phyloP scores from a whole-genome alignment of 2,888 invertebrate genomes.

The Trachelus iudaicus region DNA sequence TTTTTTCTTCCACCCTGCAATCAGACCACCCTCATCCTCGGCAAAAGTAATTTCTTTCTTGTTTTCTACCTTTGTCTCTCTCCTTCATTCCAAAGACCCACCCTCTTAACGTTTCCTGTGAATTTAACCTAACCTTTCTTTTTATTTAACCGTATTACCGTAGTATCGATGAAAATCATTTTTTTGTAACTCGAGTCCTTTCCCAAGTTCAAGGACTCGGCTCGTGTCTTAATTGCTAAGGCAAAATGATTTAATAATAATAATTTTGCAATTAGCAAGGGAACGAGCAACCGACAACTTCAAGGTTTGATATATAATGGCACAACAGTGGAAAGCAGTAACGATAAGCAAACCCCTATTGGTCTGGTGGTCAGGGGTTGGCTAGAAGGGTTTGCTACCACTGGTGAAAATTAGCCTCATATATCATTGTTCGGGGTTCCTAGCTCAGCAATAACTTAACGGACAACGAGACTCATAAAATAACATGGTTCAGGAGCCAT shows the following conservation, averaged over 20 bases:
- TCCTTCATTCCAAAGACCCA: not conserved
- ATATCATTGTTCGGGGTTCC: slow-evolving; percentile 47
- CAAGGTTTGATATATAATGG: not conserved
- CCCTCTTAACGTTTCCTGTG: not conserved
- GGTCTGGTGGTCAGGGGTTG: not conserved
- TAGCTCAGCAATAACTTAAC: slow-evolving; percentile 52
- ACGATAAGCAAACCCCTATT: not conserved
- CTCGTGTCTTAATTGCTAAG: not conserved
- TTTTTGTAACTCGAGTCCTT: not conserved
- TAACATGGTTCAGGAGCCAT: slow-evolving; percentile 33
- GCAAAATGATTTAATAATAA: not conserved
- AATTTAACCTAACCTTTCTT: not conserved
- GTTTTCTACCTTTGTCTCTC: not conserved
- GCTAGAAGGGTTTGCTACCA: not conserved
- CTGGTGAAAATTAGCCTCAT: slow-evolving; percentile 52
- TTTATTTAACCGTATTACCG: not conserved
- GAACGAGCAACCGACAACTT: not conserved
- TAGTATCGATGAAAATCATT: not conserved
- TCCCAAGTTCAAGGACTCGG: not conserved
- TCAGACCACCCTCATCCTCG: not conserved
- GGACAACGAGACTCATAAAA: slow-evolving; percentile 44
- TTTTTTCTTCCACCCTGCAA: not conserved
- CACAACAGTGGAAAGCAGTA: not conserved
- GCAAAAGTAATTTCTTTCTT: not conserved
- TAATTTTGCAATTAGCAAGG: not conserved